Evolutionary conservation across 2,888 invertebrate genomes (phyloP), one percentile per base, ranked within the genome.

Genomic region (Caenorhabditis uteleia): DNA sequence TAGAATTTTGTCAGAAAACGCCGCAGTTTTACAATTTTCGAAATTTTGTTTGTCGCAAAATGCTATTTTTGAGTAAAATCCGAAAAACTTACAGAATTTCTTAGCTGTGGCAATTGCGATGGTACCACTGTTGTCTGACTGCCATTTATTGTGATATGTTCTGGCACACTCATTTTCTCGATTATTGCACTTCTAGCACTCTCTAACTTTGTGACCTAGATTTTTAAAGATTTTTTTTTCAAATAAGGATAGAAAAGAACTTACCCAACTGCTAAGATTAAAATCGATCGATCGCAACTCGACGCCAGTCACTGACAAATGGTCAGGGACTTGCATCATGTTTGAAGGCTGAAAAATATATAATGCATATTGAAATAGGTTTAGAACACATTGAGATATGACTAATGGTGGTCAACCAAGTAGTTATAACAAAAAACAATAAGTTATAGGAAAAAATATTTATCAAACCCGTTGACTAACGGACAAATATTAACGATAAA

Each of bases 301-400:
- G 6, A 50, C 61, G 38, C 61, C 61, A 31, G 61, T 61, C 29
- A 61, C 61, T 1, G 61, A 61, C 49, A 61, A 47, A 27, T 61
- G 61, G 48, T 61, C 61, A 26, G 61, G 61, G 23, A 61, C 55
- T 50, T 61, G 61, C 61, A 61, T 61, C 55, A 61, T 61, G 26
- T 16, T 20, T 25, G 12, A 31, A 45, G 42, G 38, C 49, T 57
- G 20, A 20, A 51, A 33, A 33, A 33, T 7, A 7, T n/a, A 14
- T 4, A 33, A 5, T n/a, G 6, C 3, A 12, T 12, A 33, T 33
- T 6, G 20, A 42, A 6, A 45, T 12, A n/a, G 14, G 38, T 16
- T 39, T 26, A 25, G n/a, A 20, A 31, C 3, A 46, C 33, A 33
- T 18, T n/a, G 40, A 47, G 29, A 31, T 44, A 45, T 25, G 8